These are phyloP conservation scores for Idaea straminata DNA, from an alignment of 2,888 invertebrate species.

Conservation along the genomic window DNA sequence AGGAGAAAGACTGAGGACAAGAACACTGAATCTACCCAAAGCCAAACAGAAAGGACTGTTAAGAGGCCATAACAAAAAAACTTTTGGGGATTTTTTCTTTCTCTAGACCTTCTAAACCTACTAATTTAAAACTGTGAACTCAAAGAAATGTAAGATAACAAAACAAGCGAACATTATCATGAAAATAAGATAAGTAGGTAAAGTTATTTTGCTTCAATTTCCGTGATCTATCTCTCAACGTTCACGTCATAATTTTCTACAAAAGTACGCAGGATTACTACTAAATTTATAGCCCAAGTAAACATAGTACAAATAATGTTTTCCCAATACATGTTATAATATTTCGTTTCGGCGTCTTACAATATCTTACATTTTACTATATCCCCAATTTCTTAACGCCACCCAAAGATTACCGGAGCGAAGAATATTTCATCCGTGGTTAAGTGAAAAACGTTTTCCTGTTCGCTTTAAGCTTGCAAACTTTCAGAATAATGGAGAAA, in stretches of 20 bases:
- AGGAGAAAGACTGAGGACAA: neutral
- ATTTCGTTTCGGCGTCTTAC: neutral
- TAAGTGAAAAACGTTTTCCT: slow-evolving; percentile 1
- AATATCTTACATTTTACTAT: slow-evolving; percentile 14
- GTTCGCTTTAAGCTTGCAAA: neutral
- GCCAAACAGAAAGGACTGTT: no score
- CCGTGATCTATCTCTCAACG: neutral
- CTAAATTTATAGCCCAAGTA: neutral
- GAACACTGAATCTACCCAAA: no score
- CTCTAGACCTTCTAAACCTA: no score
- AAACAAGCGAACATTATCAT: no score
- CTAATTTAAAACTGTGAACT: no score
- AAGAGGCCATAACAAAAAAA: no score
- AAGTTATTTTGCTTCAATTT: no score
- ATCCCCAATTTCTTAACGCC: slow-evolving; percentile 19
- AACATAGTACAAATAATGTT: neutral
- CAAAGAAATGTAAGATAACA: no score
- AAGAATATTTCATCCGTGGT: slow-evolving; percentile 13
- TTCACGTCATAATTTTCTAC: neutral
- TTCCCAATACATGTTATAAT: slow-evolving; percentile 5
- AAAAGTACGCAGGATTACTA: neutral
- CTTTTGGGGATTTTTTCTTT: no score
- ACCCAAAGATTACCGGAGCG: slow-evolving; percentile 13
- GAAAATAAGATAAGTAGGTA: no score
- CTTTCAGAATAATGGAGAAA: neutral